Conservation (phyloP, 2,888 invertebrate genomes). For the Yponomeuta evonymella region DNA sequence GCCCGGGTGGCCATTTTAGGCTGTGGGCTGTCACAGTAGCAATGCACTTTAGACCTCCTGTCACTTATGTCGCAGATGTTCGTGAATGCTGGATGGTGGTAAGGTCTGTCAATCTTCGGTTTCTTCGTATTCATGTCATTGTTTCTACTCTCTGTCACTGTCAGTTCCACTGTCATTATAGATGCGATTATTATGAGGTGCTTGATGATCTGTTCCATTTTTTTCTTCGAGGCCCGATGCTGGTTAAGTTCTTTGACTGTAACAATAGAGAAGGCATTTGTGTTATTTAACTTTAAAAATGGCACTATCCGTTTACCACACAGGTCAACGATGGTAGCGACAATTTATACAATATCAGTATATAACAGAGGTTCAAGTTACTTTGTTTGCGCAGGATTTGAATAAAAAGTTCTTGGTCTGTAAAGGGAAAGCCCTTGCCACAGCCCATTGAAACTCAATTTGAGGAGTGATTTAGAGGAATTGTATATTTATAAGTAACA, state of each 20-base stretch:
- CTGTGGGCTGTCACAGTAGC: constrained; percentile 66
- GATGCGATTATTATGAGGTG: constrained; percentile 60
- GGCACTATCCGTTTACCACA: neutral
- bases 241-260: neutral
- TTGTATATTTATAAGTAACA: too few relatives aligned
- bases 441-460: too few relatives aligned
- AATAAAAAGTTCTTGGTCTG: too few relatives aligned
- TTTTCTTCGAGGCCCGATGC: neutral
- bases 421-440: too few relatives aligned
- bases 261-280: neutral
- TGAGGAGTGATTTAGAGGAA: too few relatives aligned
- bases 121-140: constrained; percentile 38
- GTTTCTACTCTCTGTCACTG: constrained; percentile 58
- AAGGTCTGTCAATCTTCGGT: constrained; percentile 52
- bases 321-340: too few relatives aligned
- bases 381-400: too few relatives aligned
- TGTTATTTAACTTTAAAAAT: neutral
- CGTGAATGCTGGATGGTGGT: constrained; percentile 56
- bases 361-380: too few relatives aligned
- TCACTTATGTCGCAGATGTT: constrained; percentile 68
- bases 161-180: constrained; percentile 58
- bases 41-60: constrained; percentile 64
- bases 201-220: constrained; percentile 56
- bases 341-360: too few relatives aligned
- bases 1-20: constrained; percentile 78